Percentiles rank a stretch among this genome's conserved stretches.
Conservation (phyloP, 1,140 invertebrate genomes). For the Brachionus paranguensis region DNA sequence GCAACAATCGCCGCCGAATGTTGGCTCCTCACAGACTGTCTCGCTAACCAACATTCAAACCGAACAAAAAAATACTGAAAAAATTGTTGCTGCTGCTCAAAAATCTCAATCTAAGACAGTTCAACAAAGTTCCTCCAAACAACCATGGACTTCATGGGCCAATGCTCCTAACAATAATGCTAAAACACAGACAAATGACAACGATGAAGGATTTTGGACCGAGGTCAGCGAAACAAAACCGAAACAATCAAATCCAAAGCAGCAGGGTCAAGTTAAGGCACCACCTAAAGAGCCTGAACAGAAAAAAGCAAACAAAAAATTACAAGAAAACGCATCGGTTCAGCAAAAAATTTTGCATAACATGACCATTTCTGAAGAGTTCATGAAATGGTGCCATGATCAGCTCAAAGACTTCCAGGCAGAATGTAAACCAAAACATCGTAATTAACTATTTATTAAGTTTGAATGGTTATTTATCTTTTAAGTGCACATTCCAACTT, state of each 20-base stretch:
- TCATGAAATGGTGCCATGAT: conserved; percentile 37
- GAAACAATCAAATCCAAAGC: conserved; percentile 1
- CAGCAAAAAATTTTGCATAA: background rate
- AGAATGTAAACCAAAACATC: background rate
- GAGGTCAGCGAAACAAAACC: background rate
- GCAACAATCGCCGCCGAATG: background rate
- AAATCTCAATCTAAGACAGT: background rate
- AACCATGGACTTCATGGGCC: conserved; percentile 29
- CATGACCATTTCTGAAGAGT: conserved; percentile 33
- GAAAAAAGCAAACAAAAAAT: background rate
- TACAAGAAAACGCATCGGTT: background rate
- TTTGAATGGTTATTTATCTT: background rate
- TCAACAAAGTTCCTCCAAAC: conserved; percentile 7
- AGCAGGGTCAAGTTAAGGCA: background rate
- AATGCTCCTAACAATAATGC: background rate
- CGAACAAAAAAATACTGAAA: conserved; percentile 12
- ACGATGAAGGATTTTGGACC: background rate
- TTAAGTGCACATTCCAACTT: conserved; percentile 28
- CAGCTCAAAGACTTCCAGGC: conserved; percentile 30
- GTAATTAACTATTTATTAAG: background rate
- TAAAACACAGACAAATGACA: background rate
- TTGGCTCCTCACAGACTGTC: background rate
- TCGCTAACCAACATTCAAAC: conserved; percentile 9
- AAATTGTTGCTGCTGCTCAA: background rate
- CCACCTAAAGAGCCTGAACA: background rate